Evolutionary conservation across 2,113 vertebrate genomes (phyloP).

Genomic region (Puntigrus tetrazona): DNA sequence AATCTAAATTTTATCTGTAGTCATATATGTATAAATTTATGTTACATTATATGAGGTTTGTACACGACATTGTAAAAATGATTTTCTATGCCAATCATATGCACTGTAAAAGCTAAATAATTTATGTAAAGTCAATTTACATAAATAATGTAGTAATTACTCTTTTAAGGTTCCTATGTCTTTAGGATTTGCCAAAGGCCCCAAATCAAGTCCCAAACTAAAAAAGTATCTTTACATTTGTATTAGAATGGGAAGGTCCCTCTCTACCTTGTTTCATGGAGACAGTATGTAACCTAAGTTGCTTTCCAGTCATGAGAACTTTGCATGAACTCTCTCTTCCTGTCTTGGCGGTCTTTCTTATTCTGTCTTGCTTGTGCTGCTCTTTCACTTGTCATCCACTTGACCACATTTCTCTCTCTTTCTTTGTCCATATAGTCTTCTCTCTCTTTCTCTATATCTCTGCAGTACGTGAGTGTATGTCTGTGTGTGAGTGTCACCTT

Average conservation of each 20-base stretch:
- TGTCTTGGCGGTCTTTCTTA: neutral
- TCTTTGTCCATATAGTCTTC: neutral
- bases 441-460: slow-evolving; percentile 26
- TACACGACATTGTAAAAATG: slow-evolving; percentile 21
- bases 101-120: neutral
- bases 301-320: slow-evolving; percentile 53
- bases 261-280: slow-evolving; percentile 61
- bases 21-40: slow-evolving; percentile 32
- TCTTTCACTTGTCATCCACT: slow-evolving; percentile 43
- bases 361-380: slow-evolving; percentile 31
- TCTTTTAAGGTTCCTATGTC: neutral
- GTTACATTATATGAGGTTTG: slow-evolving; percentile 54
- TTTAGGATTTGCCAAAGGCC: slow-evolving; percentile 13
- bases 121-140: slow-evolving; percentile 16
- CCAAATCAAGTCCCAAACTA: no score
- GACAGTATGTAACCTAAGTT: slow-evolving; percentile 59
- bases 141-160: slow-evolving; percentile 22
- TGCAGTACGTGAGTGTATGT: slow-evolving; percentile 37
- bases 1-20: neutral
- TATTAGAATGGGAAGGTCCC: slow-evolving; percentile 24
- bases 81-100: neutral
- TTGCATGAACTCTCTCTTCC: slow-evolving; percentile 26
- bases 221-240: neutral
- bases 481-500: slow-evolving; percentile 45
- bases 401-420: slow-evolving; percentile 29